phyloP scores from a whole-genome alignment of 2,113 vertebrate species.

The Stictonetta naevosa region DNA sequence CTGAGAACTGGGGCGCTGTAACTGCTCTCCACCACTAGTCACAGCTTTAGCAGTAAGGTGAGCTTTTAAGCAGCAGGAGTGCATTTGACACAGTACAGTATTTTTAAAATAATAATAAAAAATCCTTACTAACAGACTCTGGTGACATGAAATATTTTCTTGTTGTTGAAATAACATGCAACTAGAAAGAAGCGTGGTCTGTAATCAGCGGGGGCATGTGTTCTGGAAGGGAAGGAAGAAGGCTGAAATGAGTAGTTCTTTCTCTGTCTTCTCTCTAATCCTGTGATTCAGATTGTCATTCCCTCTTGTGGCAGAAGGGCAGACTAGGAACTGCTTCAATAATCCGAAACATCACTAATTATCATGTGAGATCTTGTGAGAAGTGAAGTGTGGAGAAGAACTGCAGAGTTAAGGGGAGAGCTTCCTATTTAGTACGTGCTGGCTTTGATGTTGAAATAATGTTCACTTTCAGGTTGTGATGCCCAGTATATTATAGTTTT shows the following conservation, averaged over 20 bases:
- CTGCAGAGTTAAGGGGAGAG: background rate
- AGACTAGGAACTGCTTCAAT: background rate
- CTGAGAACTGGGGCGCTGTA: rapidly evolving
- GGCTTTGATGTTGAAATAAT: slow-evolving; percentile 46
- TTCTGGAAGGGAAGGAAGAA: background rate
- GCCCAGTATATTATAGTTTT: slow-evolving; percentile 9
- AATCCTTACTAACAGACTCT: background rate
- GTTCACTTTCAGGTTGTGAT: slow-evolving; percentile 45
- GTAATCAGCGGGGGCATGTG: background rate
- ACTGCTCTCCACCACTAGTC: background rate
- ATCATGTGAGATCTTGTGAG: slow-evolving; percentile 29
- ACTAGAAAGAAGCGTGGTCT: background rate
- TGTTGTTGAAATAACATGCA: background rate
- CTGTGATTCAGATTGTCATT: background rate
- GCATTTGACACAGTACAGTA: background rate
- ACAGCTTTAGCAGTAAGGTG: background rate
- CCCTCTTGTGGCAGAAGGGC: background rate
- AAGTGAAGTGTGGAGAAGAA: slow-evolving; percentile 21
- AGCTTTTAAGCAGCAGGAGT: background rate
- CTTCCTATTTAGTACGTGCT: slow-evolving; percentile 22
- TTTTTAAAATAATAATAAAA: background rate
- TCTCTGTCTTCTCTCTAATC: background rate
- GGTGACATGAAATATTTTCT: background rate
- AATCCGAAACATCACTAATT: slow-evolving; percentile 62
- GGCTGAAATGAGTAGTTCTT: background rate